Conservation (phyloP, 2,888 invertebrate species). For the Mesorhabditis spiculigera region DNA sequence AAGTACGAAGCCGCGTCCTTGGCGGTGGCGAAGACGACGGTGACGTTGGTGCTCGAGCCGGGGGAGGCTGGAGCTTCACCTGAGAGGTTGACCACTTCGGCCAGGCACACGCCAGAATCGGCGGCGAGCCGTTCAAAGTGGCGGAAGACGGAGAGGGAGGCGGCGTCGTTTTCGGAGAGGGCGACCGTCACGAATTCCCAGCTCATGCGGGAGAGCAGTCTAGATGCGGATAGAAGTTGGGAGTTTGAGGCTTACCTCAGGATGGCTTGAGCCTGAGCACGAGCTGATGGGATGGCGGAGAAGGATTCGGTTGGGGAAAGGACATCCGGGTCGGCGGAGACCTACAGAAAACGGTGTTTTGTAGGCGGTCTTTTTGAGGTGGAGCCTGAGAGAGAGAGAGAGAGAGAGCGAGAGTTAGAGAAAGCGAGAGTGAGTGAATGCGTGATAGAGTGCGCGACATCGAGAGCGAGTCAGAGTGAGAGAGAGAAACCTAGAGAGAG, state of each 20-base stretch:
- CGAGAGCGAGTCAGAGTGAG: too few species aligned
- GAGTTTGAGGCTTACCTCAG: conserved; percentile 16
- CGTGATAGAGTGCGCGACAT: too few species aligned
- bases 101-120: conserved; percentile 47
- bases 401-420: too few species aligned
- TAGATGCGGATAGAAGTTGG: background rate
- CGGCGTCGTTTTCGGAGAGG: conserved; percentile 40
- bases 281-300: conserved; percentile 39
- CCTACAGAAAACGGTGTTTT: background rate
- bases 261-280: conserved; percentile 44
- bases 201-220: conserved; percentile 41
- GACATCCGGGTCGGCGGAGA: conserved; percentile 7
- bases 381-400: too few species aligned
- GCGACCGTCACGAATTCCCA: conserved; percentile 53
- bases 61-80: conserved; percentile 12
- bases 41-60: conserved; percentile 46
- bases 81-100: conserved; percentile 39
- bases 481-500: too few species aligned
- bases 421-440: too few species aligned
- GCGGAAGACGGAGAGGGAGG: conserved; percentile 41
- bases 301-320: conserved; percentile 20
- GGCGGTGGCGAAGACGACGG: conserved; percentile 44
- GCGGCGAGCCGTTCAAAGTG: conserved; percentile 45
- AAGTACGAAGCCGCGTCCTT: conserved; percentile 32
- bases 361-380: too few species aligned